Conservation (phyloP, 2,888 invertebrate species). For the Sesia bembeciformis region DNA sequence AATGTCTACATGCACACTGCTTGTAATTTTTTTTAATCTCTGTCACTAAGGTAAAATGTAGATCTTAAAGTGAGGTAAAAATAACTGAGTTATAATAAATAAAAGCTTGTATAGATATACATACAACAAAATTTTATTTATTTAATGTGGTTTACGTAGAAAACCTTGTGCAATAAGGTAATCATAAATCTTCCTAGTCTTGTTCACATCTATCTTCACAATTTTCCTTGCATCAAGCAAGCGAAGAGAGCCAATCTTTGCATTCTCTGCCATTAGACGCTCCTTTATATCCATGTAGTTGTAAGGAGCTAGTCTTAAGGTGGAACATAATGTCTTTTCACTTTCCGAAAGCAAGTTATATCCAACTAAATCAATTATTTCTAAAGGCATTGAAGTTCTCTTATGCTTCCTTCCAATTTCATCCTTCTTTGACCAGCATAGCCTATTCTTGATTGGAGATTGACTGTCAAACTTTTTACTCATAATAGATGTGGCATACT, state of each 20-base stretch:
- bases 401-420: slow-evolving; percentile 35
- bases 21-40: too few species aligned
- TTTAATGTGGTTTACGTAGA: slow-evolving; percentile 73
- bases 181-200: slow-evolving; percentile 90
- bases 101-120: too few species aligned
- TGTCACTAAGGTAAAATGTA: too few species aligned
- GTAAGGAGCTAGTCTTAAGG: slow-evolving; percentile 82
- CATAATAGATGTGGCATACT: slow-evolving; percentile 41
- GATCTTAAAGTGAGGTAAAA: too few species aligned
- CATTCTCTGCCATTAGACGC: slow-evolving; percentile 82
- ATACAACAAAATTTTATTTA: slow-evolving; percentile 5
- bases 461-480: slow-evolving; percentile 45
- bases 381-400: slow-evolving; percentile 60
- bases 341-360: slow-evolving; percentile 81
- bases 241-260: slow-evolving; percentile 82
- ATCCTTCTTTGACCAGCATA: slow-evolving; percentile 21
- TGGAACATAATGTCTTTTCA: slow-evolving; percentile 86
- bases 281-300: slow-evolving; percentile 86
- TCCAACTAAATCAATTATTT: slow-evolving; percentile 83
- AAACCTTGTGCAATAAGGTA: slow-evolving; percentile 82
- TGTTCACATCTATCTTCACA: slow-evolving; percentile 95
- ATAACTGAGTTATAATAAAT: too few species aligned
- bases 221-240: slow-evolving; percentile 87
- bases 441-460: slow-evolving; percentile 36
- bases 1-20: too few species aligned